Base-by-base conservation (phyloP, 2,113 vertebrate species). In the Python bivittatus region DNA sequence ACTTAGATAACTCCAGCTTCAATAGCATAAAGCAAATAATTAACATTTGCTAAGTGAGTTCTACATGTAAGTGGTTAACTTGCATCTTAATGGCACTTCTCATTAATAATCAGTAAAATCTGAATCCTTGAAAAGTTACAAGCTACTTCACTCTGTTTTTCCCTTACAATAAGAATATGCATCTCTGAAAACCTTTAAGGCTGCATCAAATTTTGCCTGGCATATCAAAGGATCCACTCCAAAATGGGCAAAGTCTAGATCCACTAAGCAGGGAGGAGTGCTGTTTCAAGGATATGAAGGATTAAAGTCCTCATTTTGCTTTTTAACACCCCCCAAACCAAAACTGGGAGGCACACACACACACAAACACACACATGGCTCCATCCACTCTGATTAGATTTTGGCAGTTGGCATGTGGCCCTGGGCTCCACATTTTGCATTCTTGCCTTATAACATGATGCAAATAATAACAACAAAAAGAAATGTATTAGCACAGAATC, bases 41-140 rank as follows among this genome's bases (percentile, higher is more conserved):
- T 38, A 61, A 91, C 38, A 25, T 57, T 88, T 88, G 9, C 48
- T 29, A 54, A 42, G 1, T 38, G 54, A 8, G 20, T 64, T 38
- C 29, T 64, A 61, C 13, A 13, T 9, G 53, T 33, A 15, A n/a
- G 27, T 85, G n/a, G 20, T 42, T 54, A 83, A 54, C 17, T 54
- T 64, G 61, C 44, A 29, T 90, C 25, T 90, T 89, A 93, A 25
- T 93, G 53, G 94, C 79, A 94, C 94, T 95, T 96, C 94, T 92
- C 94, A 96, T 97, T 96, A 95, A 94, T 91, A 61, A 61, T 56
- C 89, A 91, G 57, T 92, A 95, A 96, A 96, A 95, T 91, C 90
- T 92, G 94, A 92, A 89, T 27, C 88, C 90, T 89, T 72, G 86
- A 84, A 93, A 91, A 68, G 86, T 72, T 93, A 42, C 33, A 93